phyloP scores from a whole-genome alignment of 2,888 invertebrate genomes.

The Eupithecia subfuscata region DNA sequence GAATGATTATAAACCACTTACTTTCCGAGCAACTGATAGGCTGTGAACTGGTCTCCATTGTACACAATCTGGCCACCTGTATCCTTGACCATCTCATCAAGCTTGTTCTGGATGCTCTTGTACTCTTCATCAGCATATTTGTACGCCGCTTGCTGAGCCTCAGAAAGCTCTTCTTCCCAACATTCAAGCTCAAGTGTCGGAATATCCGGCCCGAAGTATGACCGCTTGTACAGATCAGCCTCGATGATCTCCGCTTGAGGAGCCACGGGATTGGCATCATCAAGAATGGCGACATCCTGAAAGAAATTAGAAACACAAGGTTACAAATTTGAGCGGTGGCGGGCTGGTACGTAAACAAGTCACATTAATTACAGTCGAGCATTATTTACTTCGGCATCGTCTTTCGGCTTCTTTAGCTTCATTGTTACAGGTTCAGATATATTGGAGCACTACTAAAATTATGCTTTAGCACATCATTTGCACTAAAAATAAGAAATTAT shows the following conservation, averaged over 20 bases:
- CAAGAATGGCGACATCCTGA: conserved; percentile 52
- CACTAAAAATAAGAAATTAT: not conserved
- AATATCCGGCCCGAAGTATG: conserved; percentile 80
- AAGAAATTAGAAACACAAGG: conserved; percentile 27
- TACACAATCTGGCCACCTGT: conserved; percentile 87
- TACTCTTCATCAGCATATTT: conserved; percentile 87
- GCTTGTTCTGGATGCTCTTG: conserved; percentile 85
- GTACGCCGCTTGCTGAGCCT: conserved; percentile 85
- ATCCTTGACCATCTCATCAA: conserved; percentile 84
- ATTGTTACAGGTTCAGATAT: conserved; percentile 15
- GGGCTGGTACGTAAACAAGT: conserved; percentile 15
- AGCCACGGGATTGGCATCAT: conserved; percentile 46
- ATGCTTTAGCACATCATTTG: not conserved
- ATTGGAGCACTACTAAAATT: not conserved
- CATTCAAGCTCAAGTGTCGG: conserved; percentile 87
- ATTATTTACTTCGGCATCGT: conserved; percentile 35
- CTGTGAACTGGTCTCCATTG: conserved; percentile 86
- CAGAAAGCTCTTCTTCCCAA: conserved; percentile 88
- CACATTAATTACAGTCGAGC: not conserved
- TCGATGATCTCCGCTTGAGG: conserved; percentile 80
- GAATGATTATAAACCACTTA: conserved; percentile 55
- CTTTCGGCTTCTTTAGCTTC: conserved; percentile 35
- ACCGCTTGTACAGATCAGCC: conserved; percentile 76
- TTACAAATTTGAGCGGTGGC: conserved; percentile 14
- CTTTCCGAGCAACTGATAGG: conserved; percentile 86